Evolutionary conservation across 1,140 invertebrate genomes (phyloP).

Genomic region (Scaptomyza pallida): DNA sequence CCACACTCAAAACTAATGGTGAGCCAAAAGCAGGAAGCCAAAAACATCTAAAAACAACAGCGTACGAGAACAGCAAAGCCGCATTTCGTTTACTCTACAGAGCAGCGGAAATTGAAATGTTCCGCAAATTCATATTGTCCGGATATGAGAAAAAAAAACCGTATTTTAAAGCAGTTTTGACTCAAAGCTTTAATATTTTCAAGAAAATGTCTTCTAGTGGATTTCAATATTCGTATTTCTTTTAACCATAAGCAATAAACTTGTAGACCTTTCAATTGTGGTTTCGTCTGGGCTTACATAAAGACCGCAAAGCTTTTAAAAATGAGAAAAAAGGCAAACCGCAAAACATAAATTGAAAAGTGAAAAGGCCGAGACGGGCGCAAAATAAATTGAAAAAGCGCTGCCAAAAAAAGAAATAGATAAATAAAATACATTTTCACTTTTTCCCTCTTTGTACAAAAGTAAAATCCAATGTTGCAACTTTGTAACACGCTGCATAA

Average conservation of each 20-base stretch:
- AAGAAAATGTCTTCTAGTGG: not conserved
- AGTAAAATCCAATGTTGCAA: not conserved
- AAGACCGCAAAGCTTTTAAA: conserved; percentile 43
- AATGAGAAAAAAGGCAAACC: conserved; percentile 17
- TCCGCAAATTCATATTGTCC: not conserved
- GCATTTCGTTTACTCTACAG: conserved; percentile 1
- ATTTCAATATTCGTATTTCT: not conserved
- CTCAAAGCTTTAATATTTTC: not conserved
- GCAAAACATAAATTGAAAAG: conserved; percentile 73
- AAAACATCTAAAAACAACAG: not conserved
- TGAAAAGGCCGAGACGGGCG: conserved; percentile 52
- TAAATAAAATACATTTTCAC: conserved; percentile 47
- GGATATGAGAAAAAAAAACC: not conserved
- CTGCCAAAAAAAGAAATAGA: conserved; percentile 43
- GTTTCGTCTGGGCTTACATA: conserved; percentile 40
- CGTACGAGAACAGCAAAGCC: not conserved
- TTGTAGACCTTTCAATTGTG: conserved; percentile 21
- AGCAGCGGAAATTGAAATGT: not conserved
- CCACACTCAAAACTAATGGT: conserved; percentile 54
- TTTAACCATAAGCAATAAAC: not conserved
- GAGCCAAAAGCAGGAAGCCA: conserved; percentile 18
- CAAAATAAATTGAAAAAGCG: conserved; percentile 56
- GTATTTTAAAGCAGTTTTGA: not conserved
- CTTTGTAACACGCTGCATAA: conserved; percentile 42
- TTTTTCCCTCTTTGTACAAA: not conserved